Conservation (phyloP, 1,140 invertebrate species). For the Cydia fagiglandana region DNA sequence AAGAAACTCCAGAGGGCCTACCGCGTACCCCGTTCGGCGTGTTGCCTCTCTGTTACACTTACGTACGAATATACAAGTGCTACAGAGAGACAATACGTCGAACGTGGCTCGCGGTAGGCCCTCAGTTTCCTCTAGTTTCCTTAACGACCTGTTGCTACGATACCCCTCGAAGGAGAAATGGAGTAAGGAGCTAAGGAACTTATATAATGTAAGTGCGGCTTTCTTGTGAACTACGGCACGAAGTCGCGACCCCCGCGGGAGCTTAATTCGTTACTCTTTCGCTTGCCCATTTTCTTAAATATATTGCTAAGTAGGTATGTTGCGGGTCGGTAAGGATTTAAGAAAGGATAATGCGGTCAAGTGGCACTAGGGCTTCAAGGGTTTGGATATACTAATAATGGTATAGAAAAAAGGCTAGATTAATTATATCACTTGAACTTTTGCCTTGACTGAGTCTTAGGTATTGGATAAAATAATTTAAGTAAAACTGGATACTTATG, state of each 20-base stretch:
- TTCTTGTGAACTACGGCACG: neutral
- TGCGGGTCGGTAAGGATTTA: neutral
- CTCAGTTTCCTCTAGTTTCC: conserved; percentile 49
- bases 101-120: too few species aligned
- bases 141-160: conserved; percentile 64
- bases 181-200: neutral
- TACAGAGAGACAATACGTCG: too few species aligned
- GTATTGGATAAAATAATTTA: neutral
- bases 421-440: neutral
- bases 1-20: neutral
- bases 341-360: conserved; percentile 2
- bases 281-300: conserved; percentile 44
- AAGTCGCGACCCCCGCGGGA: conserved; percentile 41
- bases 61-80: too few species aligned
- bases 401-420: neutral
- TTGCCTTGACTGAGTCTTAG: neutral
- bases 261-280: conserved; percentile 56
- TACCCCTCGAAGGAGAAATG: conserved; percentile 34
- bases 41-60: too few species aligned
- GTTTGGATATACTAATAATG: neutral
- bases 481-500: too few species aligned
- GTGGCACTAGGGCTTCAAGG: neutral
- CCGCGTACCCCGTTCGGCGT: too few species aligned
- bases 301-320: conserved; percentile 19
- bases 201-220: neutral